A percentile compares a stretch with the other conserved stretches of the same genome.
phyloP scores from a whole-genome alignment of 1,140 invertebrate species.

The Drosophila obscura region DNA sequence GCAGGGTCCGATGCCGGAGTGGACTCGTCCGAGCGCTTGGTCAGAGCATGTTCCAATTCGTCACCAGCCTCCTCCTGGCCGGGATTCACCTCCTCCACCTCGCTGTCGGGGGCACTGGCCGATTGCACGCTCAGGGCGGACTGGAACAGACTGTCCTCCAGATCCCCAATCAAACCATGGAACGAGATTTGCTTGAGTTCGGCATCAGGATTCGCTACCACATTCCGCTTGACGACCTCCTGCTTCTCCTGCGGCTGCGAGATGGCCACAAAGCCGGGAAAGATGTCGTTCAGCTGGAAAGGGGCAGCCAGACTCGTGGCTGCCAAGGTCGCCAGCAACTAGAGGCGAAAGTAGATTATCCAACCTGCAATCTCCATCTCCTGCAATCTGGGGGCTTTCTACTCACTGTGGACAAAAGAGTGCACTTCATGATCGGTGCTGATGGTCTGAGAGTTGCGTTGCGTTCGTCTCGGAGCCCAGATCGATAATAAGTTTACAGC shows the following conservation, averaged over 20 bases:
- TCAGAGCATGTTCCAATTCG: slow-evolving; percentile 41
- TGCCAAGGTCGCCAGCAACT: slow-evolving; percentile 42
- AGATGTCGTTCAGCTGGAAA: slow-evolving; percentile 54
- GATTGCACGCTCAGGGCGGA: slow-evolving; percentile 65
- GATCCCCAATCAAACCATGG: slow-evolving; percentile 65
- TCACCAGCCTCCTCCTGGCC: neutral
- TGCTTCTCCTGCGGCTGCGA: slow-evolving; percentile 34
- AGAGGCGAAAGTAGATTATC: neutral
- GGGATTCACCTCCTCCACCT: slow-evolving; percentile 54
- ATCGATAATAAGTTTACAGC: slow-evolving; percentile 69
- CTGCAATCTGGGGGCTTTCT: neutral
- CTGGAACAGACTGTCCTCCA: slow-evolving; percentile 73
- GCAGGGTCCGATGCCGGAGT: slow-evolving; percentile 4
- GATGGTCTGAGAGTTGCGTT: slow-evolving; percentile 28
- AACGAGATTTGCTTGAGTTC: slow-evolving; percentile 75
- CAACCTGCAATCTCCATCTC: too few species aligned
- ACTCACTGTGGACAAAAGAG: slow-evolving; percentile 71
- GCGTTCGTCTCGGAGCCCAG: slow-evolving; percentile 61
- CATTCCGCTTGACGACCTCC: slow-evolving; percentile 71
- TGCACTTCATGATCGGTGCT: slow-evolving; percentile 64
- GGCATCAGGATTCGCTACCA: slow-evolving; percentile 56
- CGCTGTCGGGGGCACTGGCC: slow-evolving; percentile 43
- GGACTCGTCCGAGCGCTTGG: slow-evolving; percentile 58
- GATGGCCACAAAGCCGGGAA: slow-evolving; percentile 30
- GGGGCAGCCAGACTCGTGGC: slow-evolving; percentile 46